Evolutionary conservation across 2,113 vertebrate genomes (phyloP), one percentile per base, ranked within the genome.

Genomic region (Myotis davidii): DNA sequence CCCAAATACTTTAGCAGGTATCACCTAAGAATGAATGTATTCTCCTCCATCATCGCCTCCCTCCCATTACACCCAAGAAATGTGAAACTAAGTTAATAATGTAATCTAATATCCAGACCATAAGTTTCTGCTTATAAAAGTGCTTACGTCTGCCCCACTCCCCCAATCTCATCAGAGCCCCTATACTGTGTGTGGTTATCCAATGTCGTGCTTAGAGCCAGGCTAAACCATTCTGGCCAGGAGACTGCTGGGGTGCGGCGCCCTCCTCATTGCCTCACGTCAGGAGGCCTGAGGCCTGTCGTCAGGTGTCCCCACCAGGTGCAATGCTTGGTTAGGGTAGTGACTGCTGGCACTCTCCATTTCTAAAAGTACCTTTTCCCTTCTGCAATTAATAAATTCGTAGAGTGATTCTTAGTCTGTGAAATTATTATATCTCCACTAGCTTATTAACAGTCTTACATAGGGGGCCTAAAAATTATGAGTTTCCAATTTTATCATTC

Each of bases 401-500:
- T 23, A 48, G 45, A 16, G 59, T 76, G 61, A 76, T n/a, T 88
- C 39, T 48, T 37, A 61, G 17, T 61, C 21, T 61, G 14, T 64
- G 6, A 52, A 29, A 73, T 45, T 73, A 83, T 32, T 77, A 20
- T 59, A 89, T 74, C 85, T 25, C 21, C 73, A 89, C 27, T 82
- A 83, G 50, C 17, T 88, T 86, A 67, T 65, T 84, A 76, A 94
- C 27, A 86, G 86, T 83, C 20, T 90, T 76, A 74, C 27, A 77
- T 0, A 70, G 20, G 52, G 59, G 25, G 70, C 25, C 88, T 91
- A 72, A 85, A 48, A 56, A 61, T 3, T 21, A 34, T 25, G 17
- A 65, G 27, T 86, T 91, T 86, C 39, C 20, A 56, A 56, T 48
- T 76, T 85, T 59, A 89, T 27, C 27, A 88, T 83, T 78, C 12